phyloP scores from a whole-genome alignment of 2,113 vertebrate genomes.

The Poicephalus gulielmi region DNA sequence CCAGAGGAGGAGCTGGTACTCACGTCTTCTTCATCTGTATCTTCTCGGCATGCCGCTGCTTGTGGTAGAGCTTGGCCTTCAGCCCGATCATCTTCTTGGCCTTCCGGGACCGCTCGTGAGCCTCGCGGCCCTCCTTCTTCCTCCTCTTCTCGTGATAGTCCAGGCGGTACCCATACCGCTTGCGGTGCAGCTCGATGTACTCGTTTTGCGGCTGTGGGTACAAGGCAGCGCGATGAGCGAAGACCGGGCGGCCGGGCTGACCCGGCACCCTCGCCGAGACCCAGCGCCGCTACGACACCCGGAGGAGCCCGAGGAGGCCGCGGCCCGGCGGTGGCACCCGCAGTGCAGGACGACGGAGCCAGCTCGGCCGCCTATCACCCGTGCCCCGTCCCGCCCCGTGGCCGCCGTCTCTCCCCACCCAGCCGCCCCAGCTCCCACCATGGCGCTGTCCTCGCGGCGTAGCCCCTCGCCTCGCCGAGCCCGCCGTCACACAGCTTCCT shows the following conservation, averaged over 20 bases:
- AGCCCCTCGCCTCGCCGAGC: accelerated
- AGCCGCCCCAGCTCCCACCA: not conserved
- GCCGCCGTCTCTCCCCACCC: not conserved
- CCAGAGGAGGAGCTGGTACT: conserved; percentile 31
- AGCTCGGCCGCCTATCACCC: not conserved
- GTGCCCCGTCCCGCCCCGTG: no score
- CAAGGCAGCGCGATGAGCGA: not conserved
- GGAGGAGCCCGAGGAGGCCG: not conserved
- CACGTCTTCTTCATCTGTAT: conserved; percentile 99
- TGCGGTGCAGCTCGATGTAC: conserved; percentile 94
- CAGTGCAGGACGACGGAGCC: not conserved
- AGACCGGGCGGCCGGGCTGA: no score
- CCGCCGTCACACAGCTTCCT: accelerated
- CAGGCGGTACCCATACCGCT: conserved; percentile 93
- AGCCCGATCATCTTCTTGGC: conserved; percentile 95
- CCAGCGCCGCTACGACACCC: not conserved
- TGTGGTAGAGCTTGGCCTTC: conserved; percentile 98
- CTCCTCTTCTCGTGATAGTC: conserved; percentile 95
- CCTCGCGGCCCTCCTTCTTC: conserved; percentile 96
- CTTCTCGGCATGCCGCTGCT: conserved; percentile 95
- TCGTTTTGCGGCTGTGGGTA: conserved; percentile 92
- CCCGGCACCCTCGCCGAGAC: not conserved
- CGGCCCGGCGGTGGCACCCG: not conserved
- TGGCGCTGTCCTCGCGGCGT: not conserved
- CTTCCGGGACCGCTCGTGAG: conserved; percentile 91